These are phyloP conservation scores for Eunapius fragilis DNA, from an alignment of 37 sponge, comb jelly and placozoan species.

Conservation along the genomic window DNA sequence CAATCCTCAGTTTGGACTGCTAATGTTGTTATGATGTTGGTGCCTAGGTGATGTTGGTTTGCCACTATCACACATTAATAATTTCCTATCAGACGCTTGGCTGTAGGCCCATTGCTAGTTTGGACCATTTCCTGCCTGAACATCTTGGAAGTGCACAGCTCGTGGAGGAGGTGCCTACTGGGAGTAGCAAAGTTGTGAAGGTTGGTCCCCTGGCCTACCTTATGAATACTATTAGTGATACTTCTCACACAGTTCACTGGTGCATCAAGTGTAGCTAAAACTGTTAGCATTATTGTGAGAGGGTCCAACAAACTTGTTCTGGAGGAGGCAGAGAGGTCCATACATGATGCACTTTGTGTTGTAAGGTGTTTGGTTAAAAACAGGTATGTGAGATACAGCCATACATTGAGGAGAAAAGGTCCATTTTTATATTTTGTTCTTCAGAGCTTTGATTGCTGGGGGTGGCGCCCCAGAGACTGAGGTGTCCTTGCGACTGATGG, in stretches of 20 bases:
- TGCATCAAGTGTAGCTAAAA: conserved; percentile 41
- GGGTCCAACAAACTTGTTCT: conserved; percentile 97
- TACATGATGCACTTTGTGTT: conserved; percentile 99
- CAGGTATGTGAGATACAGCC: conserved; percentile 51
- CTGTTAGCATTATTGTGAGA: conserved; percentile 87
- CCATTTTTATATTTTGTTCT: no score
- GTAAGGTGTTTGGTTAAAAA: conserved; percentile 97
- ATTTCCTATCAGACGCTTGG: conserved; percentile 72
- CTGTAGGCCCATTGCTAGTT: conserved; percentile 94
- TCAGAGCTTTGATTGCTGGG: conserved; percentile 92
- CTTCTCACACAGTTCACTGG: conserved; percentile 80
- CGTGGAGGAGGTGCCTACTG: conserved; percentile 92
- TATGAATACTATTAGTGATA: no score
- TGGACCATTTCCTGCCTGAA: conserved; percentile 97
- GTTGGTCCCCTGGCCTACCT: no score
- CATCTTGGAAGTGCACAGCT: conserved; percentile 88
- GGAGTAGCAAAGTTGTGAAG: conserved; percentile 90
- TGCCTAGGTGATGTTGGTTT: no score
- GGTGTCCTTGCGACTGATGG: conserved; percentile 83
- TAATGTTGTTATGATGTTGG: no score
- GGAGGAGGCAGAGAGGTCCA: conserved; percentile 97
- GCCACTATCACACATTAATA: neutral
- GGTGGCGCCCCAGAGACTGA: conserved; percentile 99
- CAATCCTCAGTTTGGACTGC: no score
- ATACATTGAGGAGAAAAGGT: no score